phyloP scores from a whole-genome alignment of 2,888 invertebrate genomes.

The Cryptocheilus praepositus region DNA sequence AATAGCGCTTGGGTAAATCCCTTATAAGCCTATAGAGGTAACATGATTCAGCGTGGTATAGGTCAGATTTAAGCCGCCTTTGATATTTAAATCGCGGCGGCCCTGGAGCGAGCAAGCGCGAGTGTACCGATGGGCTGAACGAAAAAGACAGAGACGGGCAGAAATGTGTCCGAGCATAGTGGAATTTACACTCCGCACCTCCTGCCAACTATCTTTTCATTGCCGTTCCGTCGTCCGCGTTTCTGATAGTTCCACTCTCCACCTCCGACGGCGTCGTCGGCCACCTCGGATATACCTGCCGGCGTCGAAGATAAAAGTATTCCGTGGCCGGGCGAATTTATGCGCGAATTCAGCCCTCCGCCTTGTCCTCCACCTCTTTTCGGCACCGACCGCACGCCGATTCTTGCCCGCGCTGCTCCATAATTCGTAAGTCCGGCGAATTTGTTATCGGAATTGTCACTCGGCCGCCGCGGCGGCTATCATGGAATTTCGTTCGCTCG shows the following conservation, averaged over 20 bases:
- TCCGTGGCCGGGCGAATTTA: slow-evolving; percentile 56
- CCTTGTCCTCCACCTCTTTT: slow-evolving; percentile 24
- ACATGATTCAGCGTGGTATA: slow-evolving; percentile 75
- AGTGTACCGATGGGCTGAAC: slow-evolving; percentile 18
- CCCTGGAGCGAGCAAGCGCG: slow-evolving; percentile 34
- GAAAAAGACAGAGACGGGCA: slow-evolving; percentile 46
- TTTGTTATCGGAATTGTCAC: slow-evolving; percentile 55
- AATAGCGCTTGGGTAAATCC: slow-evolving; percentile 62
- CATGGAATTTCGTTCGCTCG: slow-evolving; percentile 30
- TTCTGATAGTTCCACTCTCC: slow-evolving; percentile 8
- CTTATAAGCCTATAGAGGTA: slow-evolving; percentile 69
- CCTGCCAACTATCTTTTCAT: slow-evolving; percentile 40
- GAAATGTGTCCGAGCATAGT: slow-evolving; percentile 69
- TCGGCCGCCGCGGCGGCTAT: slow-evolving; percentile 22
- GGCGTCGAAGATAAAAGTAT: slow-evolving; percentile 54
- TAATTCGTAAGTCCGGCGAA: slow-evolving; percentile 50
- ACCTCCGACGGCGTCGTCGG: slow-evolving; percentile 20
- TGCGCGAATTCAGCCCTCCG: slow-evolving; percentile 50
- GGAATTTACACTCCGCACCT: slow-evolving; percentile 69
- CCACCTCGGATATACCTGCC: slow-evolving; percentile 35
- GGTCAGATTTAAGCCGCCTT: slow-evolving; percentile 75
- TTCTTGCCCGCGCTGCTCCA: slow-evolving; percentile 22
- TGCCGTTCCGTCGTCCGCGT: slow-evolving; percentile 5
- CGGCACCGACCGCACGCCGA: slow-evolving; percentile 8
- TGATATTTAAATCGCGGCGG: slow-evolving; percentile 73